Conservation (phyloP, 1,140 invertebrate species). For the Caenorhabditis latens region DNA sequence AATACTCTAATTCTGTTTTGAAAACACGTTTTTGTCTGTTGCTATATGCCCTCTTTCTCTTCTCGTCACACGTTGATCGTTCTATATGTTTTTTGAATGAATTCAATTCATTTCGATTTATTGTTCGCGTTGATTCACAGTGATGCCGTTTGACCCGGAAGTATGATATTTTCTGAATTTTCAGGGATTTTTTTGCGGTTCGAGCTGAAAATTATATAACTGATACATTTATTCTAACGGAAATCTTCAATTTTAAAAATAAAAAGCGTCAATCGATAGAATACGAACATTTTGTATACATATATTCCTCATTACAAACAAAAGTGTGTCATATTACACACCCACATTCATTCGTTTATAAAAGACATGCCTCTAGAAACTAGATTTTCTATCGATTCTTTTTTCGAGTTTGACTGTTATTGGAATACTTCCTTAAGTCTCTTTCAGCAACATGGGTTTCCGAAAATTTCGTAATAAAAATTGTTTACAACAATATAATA, state of each 20-base stretch:
- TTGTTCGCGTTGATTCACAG: neutral
- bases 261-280: neutral
- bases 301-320: neutral
- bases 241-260: no score
- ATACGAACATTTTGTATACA: neutral
- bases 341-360: neutral
- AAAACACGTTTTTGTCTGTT: neutral
- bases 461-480: no score
- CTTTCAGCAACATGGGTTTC: no score
- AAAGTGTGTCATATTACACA: neutral
- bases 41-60: neutral
- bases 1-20: neutral
- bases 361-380: neutral
- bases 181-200: neutral
- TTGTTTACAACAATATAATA: no score
- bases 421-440: no score
- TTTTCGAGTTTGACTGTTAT: no score
- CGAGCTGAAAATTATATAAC: no score
- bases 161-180: neutral
- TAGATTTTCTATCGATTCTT: conserved; percentile 20
- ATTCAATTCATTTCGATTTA: neutral
- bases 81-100: neutral
- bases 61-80: conserved; percentile 31
- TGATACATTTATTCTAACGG: no score
- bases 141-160: conserved; percentile 33